Base-by-base conservation (phyloP, 1,140 invertebrate species). In the Venustaconcha ellipsiformis region DNA sequence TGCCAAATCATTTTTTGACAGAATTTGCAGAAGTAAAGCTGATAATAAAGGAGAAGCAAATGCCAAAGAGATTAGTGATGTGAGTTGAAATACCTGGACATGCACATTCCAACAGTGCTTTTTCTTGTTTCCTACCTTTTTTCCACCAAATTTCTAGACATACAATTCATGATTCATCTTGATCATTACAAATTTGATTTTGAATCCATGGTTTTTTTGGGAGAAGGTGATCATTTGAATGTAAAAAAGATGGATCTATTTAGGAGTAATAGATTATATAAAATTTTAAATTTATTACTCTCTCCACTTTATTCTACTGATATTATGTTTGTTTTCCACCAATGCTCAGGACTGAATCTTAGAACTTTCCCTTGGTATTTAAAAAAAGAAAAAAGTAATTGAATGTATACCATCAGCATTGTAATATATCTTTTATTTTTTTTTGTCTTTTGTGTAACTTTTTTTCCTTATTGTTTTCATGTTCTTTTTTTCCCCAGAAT, bases 11-110 rank as follows among this genome's bases (percentile, higher is more conserved):
- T 70, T 74, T 14, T 77, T 69, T 82, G 77, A 62, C 1, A 94
- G 95, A 79, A 94, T 96, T 13, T 95, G 94, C 82, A 92, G 96
- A 58, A 91, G 92, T 1, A 95, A 97, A 83, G 93, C 93, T 75
- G 96, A 96, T 82, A 89, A 94, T 14, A 93, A 94, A 66, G 94
- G 95, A 3, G 97, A 98, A 91, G 92, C 94, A 3, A 96, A 95
- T 87, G 97, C 97, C 5, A 95, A 97, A 86, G 96, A 99, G 90
- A 95, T 99, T 72, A 97, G 96, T 12, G 91, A 92, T 87, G 90
- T 91, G 82, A 84, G 86, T 87, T 67, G 17, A 63, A 69, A 18
- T 20, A 65, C 59, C 13, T 62, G 59, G 37, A 48, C 37, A 48
- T 48, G 37, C 37, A 48, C 37, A 6, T 48, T 48, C 37, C 37